Evolutionary conservation across 2,797 vertebrate genomes (phyloP), one percentile per base, ranked within the genome.

Genomic region (Telmatherina bonti): DNA sequence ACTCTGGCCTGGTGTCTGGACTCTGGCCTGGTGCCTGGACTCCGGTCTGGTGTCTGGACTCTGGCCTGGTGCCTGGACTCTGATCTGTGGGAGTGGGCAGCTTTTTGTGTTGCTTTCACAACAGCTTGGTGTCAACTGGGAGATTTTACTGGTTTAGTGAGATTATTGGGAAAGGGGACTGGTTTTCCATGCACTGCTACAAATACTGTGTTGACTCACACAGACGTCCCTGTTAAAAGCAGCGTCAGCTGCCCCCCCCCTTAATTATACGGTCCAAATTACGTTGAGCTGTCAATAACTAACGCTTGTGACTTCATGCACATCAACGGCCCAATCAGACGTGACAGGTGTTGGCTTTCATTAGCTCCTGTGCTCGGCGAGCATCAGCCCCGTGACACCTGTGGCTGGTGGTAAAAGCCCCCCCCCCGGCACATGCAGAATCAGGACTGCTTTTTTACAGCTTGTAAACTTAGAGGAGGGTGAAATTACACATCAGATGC

Each of bases 401-500:
- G 78, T 83, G 82, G 76, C 76, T 80, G 70, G 70, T 7, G 55
- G 69, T 74, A n/a, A n/a, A n/a, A n/a, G n/a, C 78, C 74, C 76
- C 76, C 75, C 68, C 76, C 69, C 65, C 58, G 70, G 67, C 76
- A 79, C 45, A 81, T 72, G 61, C 78, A 68, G 67, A 86, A 83
- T 76, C 72, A 83, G 59, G 69, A 72, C 68, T 62, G 62, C 67
- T 85, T 77, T 79, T 69, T 77, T 54, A 20, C 51, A 66, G 75
- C 79, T 58, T 83, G 70, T 80, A 87, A 81, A 85, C 59, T 70
- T 70, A 53, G 72, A 79, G 74, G 67, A 83, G 69, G 76, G 62
- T 77, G 68, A 84, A 82, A 87, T 87, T 79, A 84, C 71, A 87
- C 54, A 81, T 87, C 81, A 82, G 70, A 83, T 83, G 60, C 30